These are phyloP conservation scores for Cynodonichthys magdalenae DNA, from an alignment of 2,797 vertebrate species.

Conservation along the genomic window DNA sequence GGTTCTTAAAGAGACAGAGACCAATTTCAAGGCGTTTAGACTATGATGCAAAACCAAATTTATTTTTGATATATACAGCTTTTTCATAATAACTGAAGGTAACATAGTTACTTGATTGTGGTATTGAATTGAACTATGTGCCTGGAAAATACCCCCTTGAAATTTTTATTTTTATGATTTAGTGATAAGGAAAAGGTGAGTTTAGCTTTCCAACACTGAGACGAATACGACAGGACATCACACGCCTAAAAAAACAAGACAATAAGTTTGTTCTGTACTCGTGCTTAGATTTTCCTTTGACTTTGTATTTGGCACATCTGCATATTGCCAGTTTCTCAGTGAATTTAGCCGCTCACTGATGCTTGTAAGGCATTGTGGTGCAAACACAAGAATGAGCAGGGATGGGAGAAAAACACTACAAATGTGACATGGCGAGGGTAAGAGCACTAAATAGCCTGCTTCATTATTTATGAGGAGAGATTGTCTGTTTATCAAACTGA, in stretches of 20 bases:
- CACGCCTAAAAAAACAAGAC: constrained; percentile 11
- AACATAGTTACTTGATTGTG: too few relatives aligned
- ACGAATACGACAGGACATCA: not conserved
- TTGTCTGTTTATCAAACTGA: constrained; percentile 78
- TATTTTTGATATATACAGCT: too few relatives aligned
- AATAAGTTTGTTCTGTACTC: constrained; percentile 8
- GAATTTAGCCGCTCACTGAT: constrained; percentile 47
- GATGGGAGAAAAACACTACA: constrained; percentile 37
- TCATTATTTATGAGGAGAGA: constrained; percentile 76
- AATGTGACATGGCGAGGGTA: constrained; percentile 56
- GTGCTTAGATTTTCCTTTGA: constrained; percentile 12
- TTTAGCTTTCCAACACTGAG: constrained; percentile 3
- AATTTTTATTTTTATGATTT: not conserved
- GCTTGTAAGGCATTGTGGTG: constrained; percentile 50
- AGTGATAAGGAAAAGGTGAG: not conserved
- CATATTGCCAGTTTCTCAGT: constrained; percentile 39
- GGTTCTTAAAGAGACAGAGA: too few relatives aligned
- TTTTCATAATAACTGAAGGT: too few relatives aligned
- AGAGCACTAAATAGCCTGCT: constrained; percentile 58
- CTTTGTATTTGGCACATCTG: constrained; percentile 12
- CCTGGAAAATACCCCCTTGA: too few relatives aligned
- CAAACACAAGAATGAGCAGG: constrained; percentile 46
- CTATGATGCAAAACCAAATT: too few relatives aligned
- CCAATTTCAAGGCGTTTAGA: too few relatives aligned
- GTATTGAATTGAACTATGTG: too few relatives aligned